phyloP scores from a whole-genome alignment of 2,113 vertebrate species.

The Mastomys coucha region DNA sequence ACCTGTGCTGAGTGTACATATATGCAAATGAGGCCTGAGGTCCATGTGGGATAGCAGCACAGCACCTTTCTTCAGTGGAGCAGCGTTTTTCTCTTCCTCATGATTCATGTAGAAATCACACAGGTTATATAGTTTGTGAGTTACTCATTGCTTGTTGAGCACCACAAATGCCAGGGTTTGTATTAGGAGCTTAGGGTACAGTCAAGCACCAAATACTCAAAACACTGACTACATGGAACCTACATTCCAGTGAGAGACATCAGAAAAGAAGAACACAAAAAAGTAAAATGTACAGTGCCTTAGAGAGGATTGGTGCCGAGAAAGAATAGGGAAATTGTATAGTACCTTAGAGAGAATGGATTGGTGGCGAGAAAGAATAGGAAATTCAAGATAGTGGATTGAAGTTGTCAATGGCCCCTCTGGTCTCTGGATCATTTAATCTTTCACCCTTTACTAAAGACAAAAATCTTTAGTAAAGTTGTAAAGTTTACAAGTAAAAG shows the following conservation, averaged over 20 bases:
- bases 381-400: not conserved
- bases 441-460: not conserved
- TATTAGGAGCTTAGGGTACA: not conserved
- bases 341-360: not conserved
- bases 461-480: too few species aligned
- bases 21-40: not conserved
- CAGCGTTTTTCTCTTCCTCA: slow-evolving; percentile 19
- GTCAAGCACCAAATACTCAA: not conserved
- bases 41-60: not conserved
- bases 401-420: not conserved
- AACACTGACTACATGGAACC: not conserved
- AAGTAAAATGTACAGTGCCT: not conserved
- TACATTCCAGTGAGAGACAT: slow-evolving; percentile 1
- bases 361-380: not conserved
- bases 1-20: not conserved
- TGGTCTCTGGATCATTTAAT: not conserved
- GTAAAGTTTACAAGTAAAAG: too few species aligned
- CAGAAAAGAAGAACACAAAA: not conserved
- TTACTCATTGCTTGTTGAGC: not conserved
- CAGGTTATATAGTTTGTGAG: not conserved
- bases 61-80: not conserved
- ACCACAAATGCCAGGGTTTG: not conserved
- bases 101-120: not conserved
- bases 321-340: not conserved
- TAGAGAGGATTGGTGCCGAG: not conserved